These are phyloP conservation scores for Trichonephila inaurata DNA, from an alignment of 1,140 invertebrate genomes.

Conservation along the genomic window DNA sequence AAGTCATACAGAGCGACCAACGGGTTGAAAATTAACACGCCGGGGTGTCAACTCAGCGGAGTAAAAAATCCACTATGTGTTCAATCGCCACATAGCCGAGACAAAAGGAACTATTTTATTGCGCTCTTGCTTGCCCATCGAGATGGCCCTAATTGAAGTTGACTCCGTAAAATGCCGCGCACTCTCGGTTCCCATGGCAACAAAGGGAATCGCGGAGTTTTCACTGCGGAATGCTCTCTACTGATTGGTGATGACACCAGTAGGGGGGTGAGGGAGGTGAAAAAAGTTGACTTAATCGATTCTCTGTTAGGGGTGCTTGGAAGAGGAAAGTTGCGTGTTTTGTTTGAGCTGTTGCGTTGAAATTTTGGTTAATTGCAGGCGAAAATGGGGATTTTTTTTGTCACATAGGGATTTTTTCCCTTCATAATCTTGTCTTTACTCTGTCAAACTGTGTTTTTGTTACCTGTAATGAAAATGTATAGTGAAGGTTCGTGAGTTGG, in stretches of 20 bases:
- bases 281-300: constrained; percentile 76
- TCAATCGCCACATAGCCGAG: not conserved
- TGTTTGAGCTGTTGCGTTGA: not conserved
- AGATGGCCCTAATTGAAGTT: constrained; percentile 68
- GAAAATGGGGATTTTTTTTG: not conserved
- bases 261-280: not conserved
- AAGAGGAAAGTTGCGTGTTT: not conserved
- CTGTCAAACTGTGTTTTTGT: not conserved
- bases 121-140: not conserved
- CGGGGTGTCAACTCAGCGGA: not conserved
- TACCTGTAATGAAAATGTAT: not conserved
- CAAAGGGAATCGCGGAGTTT: constrained; percentile 39
- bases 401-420: not conserved
- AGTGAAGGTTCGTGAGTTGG: no score
- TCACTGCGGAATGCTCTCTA: constrained; percentile 25
- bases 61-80: constrained; percentile 15
- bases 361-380: not conserved
- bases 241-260: constrained; percentile 73
- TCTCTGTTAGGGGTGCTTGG: constrained; percentile 1
- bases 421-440: not conserved
- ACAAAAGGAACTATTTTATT: constrained; percentile 54
- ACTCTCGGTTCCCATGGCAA: constrained; percentile 44
- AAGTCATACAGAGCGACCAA: not conserved
- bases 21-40: constrained; percentile 52
- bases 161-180: constrained; percentile 48